A percentile compares a stretch with the other conserved stretches of the same genome.
Evolutionary conservation across 1,140 invertebrate genomes (phyloP).

Genomic region (Cydia amplana): DNA sequence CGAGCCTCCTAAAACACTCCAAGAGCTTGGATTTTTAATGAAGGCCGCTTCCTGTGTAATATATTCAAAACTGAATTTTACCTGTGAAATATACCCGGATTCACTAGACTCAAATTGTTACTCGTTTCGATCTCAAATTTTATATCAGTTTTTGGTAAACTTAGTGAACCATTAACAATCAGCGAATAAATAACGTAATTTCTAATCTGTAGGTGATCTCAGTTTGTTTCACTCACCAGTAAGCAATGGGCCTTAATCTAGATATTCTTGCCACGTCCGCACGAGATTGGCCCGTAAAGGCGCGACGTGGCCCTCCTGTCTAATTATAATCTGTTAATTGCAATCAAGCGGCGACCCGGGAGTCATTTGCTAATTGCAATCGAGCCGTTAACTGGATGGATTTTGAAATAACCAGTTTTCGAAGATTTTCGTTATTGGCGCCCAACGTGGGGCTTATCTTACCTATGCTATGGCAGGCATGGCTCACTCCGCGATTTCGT

Average conservation of each 20-base stretch:
- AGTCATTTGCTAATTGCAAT: slow-evolving; percentile 12
- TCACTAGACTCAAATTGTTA: too few species aligned
- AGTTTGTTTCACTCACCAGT: not conserved
- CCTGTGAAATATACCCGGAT: not conserved
- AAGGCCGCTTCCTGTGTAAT: not conserved
- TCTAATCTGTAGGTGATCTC: not conserved
- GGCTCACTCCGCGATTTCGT: too few species aligned
- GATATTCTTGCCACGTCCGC: not conserved
- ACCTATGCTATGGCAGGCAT: not conserved
- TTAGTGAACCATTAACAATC: not conserved
- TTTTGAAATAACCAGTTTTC: not conserved
- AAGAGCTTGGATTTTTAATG: slow-evolving; percentile 3
- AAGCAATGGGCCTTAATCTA: not conserved
- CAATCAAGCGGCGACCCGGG: slow-evolving; percentile 12
- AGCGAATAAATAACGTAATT: not conserved
- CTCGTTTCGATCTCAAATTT: too few species aligned
- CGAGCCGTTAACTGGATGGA: slow-evolving; percentile 10
- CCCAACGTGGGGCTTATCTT: not conserved
- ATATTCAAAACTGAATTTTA: not conserved
- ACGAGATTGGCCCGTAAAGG: slow-evolving; percentile 11
- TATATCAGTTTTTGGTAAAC: too few species aligned
- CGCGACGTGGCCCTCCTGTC: slow-evolving; percentile 14
- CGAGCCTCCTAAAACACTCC: not conserved
- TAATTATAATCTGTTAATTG: slow-evolving; percentile 17
- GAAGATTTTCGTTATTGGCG: not conserved